A percentile compares a stretch with the other conserved stretches of the same genome.
Conservation (phyloP, 2,888 invertebrate species). For the Eudasyphora cyanicolor region DNA sequence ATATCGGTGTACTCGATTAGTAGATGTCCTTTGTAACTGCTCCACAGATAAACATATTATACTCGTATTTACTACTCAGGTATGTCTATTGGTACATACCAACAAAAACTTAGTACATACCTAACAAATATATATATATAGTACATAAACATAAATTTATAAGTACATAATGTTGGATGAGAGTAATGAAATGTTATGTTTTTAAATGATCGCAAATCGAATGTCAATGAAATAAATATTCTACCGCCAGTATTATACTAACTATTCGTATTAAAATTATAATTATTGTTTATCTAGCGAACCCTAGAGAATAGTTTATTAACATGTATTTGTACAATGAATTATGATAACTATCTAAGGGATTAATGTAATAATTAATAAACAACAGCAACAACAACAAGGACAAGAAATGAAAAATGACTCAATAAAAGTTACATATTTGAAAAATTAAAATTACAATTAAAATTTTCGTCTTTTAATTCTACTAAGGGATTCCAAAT, state of each 20-base stretch:
- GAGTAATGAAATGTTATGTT: neutral
- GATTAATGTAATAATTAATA: constrained; percentile 15
- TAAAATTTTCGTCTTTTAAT: neutral
- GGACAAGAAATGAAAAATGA: neutral
- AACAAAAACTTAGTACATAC: no score
- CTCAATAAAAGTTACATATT: constrained; percentile 10
- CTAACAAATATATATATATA: neutral
- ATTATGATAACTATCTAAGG: constrained; percentile 7
- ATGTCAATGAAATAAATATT: neutral
- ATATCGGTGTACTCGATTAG: neutral
- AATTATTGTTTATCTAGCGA: neutral
- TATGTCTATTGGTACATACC: neutral
- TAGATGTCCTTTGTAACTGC: constrained; percentile 5
- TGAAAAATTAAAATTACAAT: neutral
- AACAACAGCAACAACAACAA: constrained; percentile 11
- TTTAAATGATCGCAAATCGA: neutral
- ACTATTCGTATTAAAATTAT: neutral
- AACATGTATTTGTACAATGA: constrained; percentile 15
- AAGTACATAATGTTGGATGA: neutral
- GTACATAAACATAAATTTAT: neutral
- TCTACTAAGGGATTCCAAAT: no score
- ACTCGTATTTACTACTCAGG: neutral
- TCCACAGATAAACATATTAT: neutral
- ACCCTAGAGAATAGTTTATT: neutral
- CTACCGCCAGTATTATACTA: neutral